Percentiles rank a stretch among this genome's conserved stretches.
These are phyloP conservation scores for Drosophila dunni DNA, from an alignment of 1,140 invertebrate genomes.

Conservation along the genomic window DNA sequence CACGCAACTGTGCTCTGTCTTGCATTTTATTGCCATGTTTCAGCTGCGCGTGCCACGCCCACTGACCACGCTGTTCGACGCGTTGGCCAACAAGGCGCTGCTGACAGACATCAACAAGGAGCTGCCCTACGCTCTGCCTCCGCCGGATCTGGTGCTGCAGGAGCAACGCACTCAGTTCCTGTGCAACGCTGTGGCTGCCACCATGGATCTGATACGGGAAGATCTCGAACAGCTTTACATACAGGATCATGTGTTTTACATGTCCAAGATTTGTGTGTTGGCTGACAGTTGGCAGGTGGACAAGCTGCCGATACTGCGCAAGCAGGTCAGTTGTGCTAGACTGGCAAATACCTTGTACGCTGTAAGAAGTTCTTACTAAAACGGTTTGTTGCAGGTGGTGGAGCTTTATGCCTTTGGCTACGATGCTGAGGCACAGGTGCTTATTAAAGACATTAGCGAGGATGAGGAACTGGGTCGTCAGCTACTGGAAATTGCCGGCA, in stretches of 20 bases:
- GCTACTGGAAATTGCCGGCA: conserved; percentile 90
- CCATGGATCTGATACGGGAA: conserved; percentile 87
- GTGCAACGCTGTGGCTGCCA: conserved; percentile 87
- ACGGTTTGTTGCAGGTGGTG: conserved; percentile 85
- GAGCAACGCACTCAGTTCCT: conserved; percentile 87
- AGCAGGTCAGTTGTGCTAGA: conserved; percentile 86
- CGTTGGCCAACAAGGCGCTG: conserved; percentile 86
- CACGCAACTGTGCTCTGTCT: conserved; percentile 90
- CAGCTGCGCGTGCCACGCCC: conserved; percentile 90
- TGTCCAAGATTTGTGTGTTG: conserved; percentile 89
- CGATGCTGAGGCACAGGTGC: conserved; percentile 91
- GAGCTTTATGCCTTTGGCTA: conserved; percentile 91
- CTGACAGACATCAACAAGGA: conserved; percentile 86
- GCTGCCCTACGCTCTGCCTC: conserved; percentile 82
- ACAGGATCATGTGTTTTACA: conserved; percentile 88
- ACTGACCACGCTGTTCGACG: conserved; percentile 91
- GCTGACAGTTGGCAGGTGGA: conserved; percentile 93
- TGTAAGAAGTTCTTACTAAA: neutral
- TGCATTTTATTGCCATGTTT: conserved; percentile 92
- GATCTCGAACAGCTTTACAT: conserved; percentile 86
- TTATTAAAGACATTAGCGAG: conserved; percentile 88
- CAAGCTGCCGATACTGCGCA: conserved; percentile 84
- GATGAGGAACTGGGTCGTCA: conserved; percentile 87
- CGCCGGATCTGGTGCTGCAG: conserved; percentile 85
- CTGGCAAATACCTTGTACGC: neutral